These are phyloP conservation scores for Natator depressus DNA, from an alignment of 2,113 vertebrate genomes.

Conservation along the genomic window DNA sequence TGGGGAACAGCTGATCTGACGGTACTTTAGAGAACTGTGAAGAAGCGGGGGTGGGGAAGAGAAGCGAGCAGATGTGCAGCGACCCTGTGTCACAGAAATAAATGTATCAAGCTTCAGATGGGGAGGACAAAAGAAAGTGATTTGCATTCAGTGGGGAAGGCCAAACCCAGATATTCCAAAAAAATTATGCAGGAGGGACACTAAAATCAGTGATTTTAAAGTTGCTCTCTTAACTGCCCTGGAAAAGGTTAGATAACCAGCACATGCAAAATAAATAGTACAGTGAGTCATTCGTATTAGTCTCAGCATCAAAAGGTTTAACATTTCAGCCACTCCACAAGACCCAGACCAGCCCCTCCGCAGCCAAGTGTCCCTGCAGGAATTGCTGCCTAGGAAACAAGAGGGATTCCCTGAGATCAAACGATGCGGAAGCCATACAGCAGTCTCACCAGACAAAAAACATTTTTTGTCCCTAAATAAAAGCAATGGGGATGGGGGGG, in stretches of 20 bases:
- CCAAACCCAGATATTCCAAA: not conserved
- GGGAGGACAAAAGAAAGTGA: not conserved
- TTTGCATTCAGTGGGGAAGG: not conserved
- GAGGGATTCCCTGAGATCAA: not conserved
- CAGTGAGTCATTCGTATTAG: not conserved
- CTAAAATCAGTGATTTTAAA: not conserved
- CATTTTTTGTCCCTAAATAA: not conserved
- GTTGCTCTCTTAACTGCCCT: not conserved
- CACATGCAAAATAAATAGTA: not conserved
- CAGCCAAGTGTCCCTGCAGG: not conserved
- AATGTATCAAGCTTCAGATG: not conserved
- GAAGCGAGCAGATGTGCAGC: not conserved
- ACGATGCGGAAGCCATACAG: not conserved
- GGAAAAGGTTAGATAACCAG: not conserved
- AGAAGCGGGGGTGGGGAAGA: not conserved
- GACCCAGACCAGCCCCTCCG: not conserved
- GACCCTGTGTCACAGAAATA: not conserved
- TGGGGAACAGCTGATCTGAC: not conserved
- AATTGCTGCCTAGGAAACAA: not conserved
- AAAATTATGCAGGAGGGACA: not conserved
- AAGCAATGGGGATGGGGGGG: not conserved
- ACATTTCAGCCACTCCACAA: not conserved
- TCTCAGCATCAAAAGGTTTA: not conserved
- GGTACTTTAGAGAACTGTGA: not conserved
- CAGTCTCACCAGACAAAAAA: not conserved